These are phyloP conservation scores for Liasis olivaceus DNA, from an alignment of 2,797 vertebrate genomes.

Conservation along the genomic window DNA sequence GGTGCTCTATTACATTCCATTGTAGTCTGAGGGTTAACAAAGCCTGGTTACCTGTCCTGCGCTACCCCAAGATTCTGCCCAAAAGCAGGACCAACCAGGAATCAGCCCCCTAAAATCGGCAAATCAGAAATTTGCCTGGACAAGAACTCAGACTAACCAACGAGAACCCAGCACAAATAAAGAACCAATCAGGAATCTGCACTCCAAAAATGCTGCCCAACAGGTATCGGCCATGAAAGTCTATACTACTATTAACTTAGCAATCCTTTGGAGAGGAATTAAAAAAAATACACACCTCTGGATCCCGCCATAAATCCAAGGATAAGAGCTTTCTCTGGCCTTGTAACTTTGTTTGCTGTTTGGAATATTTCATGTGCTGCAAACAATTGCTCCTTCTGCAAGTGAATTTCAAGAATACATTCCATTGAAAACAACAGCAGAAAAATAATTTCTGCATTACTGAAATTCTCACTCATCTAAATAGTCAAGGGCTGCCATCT, in stretches of 20 bases:
- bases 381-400: conserved; percentile 94
- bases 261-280: background rate
- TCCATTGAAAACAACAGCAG: background rate
- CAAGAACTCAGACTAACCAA: background rate
- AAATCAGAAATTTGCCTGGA: background rate
- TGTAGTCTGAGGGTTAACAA: background rate
- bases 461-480: background rate
- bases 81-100: background rate
- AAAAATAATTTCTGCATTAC: background rate
- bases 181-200: background rate
- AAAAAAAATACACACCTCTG: conserved; percentile 80
- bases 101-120: background rate
- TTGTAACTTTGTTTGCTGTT: conserved; percentile 98
- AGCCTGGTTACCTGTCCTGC: background rate
- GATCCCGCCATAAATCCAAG: conserved; percentile 99
- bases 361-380: conserved; percentile 99
- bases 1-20: too few species aligned
- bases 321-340: conserved; percentile 98
- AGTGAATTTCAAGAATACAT: conserved; percentile 1
- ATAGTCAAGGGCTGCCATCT: background rate
- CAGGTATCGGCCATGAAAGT: background rate
- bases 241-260: background rate
- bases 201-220: background rate
- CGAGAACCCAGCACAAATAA: background rate
- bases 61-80: background rate